phyloP scores from a whole-genome alignment of 1,140 invertebrate species.

The Lepidotrigona ventralis region DNA sequence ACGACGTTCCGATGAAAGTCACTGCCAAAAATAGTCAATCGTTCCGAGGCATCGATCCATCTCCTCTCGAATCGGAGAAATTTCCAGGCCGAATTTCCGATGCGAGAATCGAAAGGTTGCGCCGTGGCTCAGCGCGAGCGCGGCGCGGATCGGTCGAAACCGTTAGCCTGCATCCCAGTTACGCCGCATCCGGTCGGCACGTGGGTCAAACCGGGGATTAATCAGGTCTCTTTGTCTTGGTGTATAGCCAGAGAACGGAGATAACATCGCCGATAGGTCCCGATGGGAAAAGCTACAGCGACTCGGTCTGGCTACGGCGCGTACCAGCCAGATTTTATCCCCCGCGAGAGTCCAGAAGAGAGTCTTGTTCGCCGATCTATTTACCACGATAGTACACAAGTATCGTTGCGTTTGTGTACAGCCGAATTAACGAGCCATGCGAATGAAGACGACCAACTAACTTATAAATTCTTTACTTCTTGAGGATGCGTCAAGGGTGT shows the following conservation, averaged over 20 bases:
- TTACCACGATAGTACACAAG: conserved; percentile 32
- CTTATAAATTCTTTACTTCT: conserved; percentile 41
- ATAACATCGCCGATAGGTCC: conserved; percentile 46
- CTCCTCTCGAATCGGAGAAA: background rate
- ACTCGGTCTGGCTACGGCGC: background rate
- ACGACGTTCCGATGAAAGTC: too few relatives aligned
- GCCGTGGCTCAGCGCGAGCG: background rate
- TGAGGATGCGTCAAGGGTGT: background rate
- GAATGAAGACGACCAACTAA: conserved; percentile 23
- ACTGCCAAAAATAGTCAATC: too few relatives aligned
- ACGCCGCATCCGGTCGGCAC: conserved; percentile 52
- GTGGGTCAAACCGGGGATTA: conserved; percentile 52
- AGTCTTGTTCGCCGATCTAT: conserved; percentile 39
- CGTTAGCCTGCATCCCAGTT: conserved; percentile 52
- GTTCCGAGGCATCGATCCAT: background rate
- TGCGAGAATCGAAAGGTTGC: background rate
- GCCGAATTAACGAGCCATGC: conserved; percentile 34
- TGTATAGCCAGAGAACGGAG: conserved; percentile 27
- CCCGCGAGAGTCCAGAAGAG: conserved; percentile 6
- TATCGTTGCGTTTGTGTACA: background rate
- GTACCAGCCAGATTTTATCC: conserved; percentile 40
- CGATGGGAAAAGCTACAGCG: conserved; percentile 41
- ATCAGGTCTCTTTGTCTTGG: conserved; percentile 50
- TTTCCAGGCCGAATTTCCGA: background rate
- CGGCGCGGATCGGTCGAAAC: conserved; percentile 29